Conservation (phyloP, 2,888 invertebrate genomes). For the Proisotoma minuta region DNA sequence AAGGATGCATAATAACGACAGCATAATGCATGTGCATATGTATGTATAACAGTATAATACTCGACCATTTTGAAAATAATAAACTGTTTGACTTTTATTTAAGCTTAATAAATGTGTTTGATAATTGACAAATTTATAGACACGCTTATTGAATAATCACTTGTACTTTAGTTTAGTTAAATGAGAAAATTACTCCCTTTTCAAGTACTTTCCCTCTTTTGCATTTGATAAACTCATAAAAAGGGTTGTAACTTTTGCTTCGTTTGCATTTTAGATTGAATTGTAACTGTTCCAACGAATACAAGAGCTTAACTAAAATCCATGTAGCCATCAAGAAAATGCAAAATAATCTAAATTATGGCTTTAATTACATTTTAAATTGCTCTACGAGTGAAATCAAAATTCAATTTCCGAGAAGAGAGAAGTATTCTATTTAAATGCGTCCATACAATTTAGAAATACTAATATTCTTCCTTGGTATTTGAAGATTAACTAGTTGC, state of each 20-base stretch:
- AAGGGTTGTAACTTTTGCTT: neutral
- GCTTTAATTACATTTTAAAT: neutral
- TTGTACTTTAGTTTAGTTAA: neutral
- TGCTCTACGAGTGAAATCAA: neutral
- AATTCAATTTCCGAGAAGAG: neutral
- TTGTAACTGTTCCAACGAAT: neutral
- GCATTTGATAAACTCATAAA: neutral
- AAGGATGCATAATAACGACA: too few relatives aligned
- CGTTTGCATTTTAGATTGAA: conserved; percentile 4
- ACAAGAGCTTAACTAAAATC: neutral
- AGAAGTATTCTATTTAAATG: too few relatives aligned
- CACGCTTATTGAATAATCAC: too few relatives aligned
- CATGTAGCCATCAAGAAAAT: neutral
- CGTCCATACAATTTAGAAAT: too few relatives aligned
- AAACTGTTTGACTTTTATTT: too few relatives aligned
- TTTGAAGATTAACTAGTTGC: too few relatives aligned
- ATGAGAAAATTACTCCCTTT: conserved; percentile 10
- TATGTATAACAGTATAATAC: too few relatives aligned
- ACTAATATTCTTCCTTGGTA: too few relatives aligned
- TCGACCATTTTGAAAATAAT: too few relatives aligned
- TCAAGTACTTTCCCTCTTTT: neutral
- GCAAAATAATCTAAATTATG: neutral
- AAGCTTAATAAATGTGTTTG: too few relatives aligned
- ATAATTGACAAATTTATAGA: too few relatives aligned
- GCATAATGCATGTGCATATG: too few relatives aligned